Evolutionary conservation across 2,888 invertebrate species (phyloP), one percentile per base, ranked within the genome.

Genomic region (Hydropsyche betteni): DNA sequence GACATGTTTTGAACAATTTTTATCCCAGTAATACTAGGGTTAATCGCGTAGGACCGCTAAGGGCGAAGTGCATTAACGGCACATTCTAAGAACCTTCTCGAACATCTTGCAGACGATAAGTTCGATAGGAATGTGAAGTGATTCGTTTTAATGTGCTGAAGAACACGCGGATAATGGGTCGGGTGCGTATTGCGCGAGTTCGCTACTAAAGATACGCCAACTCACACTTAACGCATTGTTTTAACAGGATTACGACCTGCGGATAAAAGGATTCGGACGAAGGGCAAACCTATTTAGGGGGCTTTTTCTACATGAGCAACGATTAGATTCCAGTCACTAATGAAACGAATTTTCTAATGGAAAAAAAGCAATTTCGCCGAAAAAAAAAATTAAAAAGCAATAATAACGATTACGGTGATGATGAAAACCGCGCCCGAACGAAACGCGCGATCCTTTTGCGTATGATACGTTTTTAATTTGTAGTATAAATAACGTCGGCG

Each of bases 121-220:
- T 53, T 53, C 51, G 70, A 70, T 70, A 53, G 51, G 70, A 70
- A 70, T 70, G 70, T 53, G 70, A 70, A 70, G 53, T 53, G 70
- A 70, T 70, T 70, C 14, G 70, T 70, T 70, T 53, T 53, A 70
- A 70, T 53, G 70, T 44, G 70, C 14, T n/a, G 52, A 70, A 34
- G 70, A 70, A 51, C 69, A 69, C 16, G 69, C 44, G 44, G 69
- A 69, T 69, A 69, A 69, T 69, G 69, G 69, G 14, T 44, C n/a
- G 69, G 50, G 50, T 69, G 69, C 69, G 69, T 69, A 69, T 44
- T 44, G 44, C 44, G 38, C 33, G 38, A 38, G 34, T 36, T 34
- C 14, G 68, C 69, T 44, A 14, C 36, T 14, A 14, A 69, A 12
- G 69, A 69, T 69, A 24, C 38, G 51, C 16, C 16, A 44, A 10